Percentiles rank a stretch among this genome's conserved stretches.
Evolutionary conservation across 2,888 invertebrate species (phyloP).

Genomic region (Synergus laeviventris): DNA sequence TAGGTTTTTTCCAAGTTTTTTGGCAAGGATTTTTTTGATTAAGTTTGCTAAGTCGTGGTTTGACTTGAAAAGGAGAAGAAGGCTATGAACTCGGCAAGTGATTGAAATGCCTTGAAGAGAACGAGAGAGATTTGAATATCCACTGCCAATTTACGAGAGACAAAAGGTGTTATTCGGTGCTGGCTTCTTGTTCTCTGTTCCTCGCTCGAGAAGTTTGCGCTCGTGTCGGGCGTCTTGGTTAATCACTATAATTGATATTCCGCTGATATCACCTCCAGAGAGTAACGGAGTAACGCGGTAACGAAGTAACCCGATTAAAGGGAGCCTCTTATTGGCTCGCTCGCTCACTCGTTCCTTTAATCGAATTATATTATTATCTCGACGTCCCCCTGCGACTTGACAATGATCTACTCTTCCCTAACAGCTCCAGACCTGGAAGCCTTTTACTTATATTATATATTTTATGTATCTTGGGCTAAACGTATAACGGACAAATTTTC

Average conservation of each 20-base stretch:
- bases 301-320: conserved; percentile 73
- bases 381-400: conserved; percentile 47
- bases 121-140: conserved; percentile 66
- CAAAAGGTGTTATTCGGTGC: conserved; percentile 72
- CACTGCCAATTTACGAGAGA: conserved; percentile 66
- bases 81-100: conserved; percentile 43
- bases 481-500: no score
- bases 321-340: conserved; percentile 71
- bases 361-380: conserved; percentile 73
- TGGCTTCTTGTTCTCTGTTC: conserved; percentile 48
- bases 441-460: not conserved
- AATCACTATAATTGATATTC: conserved; percentile 77
- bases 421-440: not conserved
- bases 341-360: conserved; percentile 62
- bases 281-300: conserved; percentile 73
- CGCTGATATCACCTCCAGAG: conserved; percentile 73
- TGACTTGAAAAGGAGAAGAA: conserved; percentile 15
- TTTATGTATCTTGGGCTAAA: no score
- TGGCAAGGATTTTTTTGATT: not conserved
- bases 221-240: conserved; percentile 70
- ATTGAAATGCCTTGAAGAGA: conserved; percentile 62
- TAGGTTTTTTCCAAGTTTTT: not conserved
- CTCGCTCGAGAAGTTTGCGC: conserved; percentile 62
- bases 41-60: conserved; percentile 37
- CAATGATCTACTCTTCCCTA: conserved; percentile 45